A percentile compares a stretch with the other conserved stretches of the same genome.
Evolutionary conservation across 2,113 vertebrate species (phyloP).

Genomic region (Aegotheles bennettii): DNA sequence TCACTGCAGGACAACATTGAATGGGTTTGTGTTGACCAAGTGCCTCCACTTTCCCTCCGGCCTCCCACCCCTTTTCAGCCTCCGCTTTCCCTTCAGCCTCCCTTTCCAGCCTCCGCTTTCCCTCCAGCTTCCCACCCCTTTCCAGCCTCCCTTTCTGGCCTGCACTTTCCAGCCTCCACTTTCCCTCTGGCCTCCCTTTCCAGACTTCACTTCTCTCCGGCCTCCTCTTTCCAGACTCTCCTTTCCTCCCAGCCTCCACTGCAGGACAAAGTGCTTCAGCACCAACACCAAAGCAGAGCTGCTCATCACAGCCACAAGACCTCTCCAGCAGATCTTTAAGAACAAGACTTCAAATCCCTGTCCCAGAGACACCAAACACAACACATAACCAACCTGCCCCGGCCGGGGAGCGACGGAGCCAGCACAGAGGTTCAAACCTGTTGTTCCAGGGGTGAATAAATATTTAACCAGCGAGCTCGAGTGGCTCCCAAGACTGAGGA

Average conservation of each 20-base stretch:
- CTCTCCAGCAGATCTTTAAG: background rate
- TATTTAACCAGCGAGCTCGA: constrained; percentile 24
- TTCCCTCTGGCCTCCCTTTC: too few relatives aligned
- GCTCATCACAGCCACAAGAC: background rate
- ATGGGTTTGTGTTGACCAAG: background rate
- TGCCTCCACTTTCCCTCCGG: too few relatives aligned
- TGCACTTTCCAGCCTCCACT: too few relatives aligned
- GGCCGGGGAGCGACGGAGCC: background rate
- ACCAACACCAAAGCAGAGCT: background rate
- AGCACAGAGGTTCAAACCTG: background rate
- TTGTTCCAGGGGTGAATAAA: constrained; percentile 1
- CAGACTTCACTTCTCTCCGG: too few relatives aligned
- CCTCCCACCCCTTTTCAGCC: too few relatives aligned
- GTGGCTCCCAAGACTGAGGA: background rate
- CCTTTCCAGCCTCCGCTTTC: too few relatives aligned
- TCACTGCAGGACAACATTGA: background rate
- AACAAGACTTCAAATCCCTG: fast-evolving
- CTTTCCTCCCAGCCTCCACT: too few relatives aligned
- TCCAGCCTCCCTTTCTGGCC: too few relatives aligned
- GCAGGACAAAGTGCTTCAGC: background rate
- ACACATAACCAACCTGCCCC: fast-evolving
- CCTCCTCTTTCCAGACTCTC: too few relatives aligned
- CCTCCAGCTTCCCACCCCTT: too few relatives aligned
- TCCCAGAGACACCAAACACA: background rate
- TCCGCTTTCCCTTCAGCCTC: too few relatives aligned